A percentile compares a stretch with the other conserved stretches of the same genome.
Conservation (phyloP, 92 coral and sea anemone species). For the Epizoanthus stellaris region DNA sequence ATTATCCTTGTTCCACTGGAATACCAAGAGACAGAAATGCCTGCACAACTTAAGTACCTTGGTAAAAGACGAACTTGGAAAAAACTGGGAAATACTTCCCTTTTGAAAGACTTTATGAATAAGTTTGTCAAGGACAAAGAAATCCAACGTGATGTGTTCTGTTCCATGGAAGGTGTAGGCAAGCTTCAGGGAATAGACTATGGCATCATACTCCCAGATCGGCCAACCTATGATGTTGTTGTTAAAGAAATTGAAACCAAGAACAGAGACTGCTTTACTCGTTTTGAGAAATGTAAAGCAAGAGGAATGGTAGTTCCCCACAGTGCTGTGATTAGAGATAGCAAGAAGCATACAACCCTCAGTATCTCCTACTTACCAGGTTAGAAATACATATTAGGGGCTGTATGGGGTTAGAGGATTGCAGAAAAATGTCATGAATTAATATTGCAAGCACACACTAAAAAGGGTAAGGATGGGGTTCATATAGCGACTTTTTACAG, state of each 20-base stretch:
- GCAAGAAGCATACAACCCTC: slow-evolving; percentile 13
- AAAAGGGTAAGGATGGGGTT: too few relatives aligned
- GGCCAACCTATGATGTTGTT: slow-evolving; percentile 17
- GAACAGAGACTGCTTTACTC: slow-evolving; percentile 4
- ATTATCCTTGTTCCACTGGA: slow-evolving; percentile 43
- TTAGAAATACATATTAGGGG: slow-evolving; percentile 5
- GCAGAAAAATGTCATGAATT: too few relatives aligned
- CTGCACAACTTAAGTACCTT: slow-evolving; percentile 30
- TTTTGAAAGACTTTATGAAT: slow-evolving; percentile 25
- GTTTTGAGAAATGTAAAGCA: background rate
- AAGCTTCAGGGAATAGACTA: slow-evolving; percentile 47
- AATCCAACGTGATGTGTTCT: slow-evolving; percentile 40
- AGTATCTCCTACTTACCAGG: slow-evolving; percentile 54
- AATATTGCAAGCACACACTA: too few relatives aligned
- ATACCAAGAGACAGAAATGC: slow-evolving; percentile 43
- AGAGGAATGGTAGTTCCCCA: background rate
- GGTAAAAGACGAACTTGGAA: slow-evolving; percentile 27
- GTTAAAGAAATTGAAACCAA: background rate
- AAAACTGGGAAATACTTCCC: slow-evolving; percentile 21
- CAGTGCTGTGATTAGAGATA: slow-evolving; percentile 22
- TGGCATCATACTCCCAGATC: slow-evolving; percentile 47
- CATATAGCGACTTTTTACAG: too few relatives aligned
- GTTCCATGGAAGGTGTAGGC: slow-evolving; percentile 12
- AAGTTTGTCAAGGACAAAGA: slow-evolving; percentile 32
- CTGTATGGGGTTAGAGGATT: too few relatives aligned